Evolutionary conservation across 2,797 vertebrate species (phyloP).

Genomic region (Sebastes itinus): DNA sequence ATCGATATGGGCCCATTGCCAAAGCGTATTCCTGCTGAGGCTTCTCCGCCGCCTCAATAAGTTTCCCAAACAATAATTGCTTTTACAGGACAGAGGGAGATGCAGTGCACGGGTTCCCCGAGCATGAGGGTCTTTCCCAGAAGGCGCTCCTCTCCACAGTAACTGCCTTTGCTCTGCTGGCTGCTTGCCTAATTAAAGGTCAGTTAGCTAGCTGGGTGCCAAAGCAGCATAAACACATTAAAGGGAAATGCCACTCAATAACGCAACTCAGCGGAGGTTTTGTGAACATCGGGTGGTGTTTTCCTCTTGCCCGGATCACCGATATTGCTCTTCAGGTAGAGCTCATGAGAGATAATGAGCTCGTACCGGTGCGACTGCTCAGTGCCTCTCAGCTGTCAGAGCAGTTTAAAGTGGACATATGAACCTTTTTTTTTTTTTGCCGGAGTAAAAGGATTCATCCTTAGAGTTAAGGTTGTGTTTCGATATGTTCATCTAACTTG

Average conservation of each 20-base stretch:
- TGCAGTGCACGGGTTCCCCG: conserved; percentile 7
- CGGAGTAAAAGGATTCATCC: neutral
- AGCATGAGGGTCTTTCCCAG: conserved; percentile 38
- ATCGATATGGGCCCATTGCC: conserved; percentile 20
- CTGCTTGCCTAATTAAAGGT: conserved; percentile 75
- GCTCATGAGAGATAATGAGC: conserved; percentile 12
- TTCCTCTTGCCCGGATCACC: conserved; percentile 8
- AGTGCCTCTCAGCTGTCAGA: neutral
- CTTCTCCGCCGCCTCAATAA: conserved; percentile 13
- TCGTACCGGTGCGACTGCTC: neutral
- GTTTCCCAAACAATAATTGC: conserved; percentile 51
- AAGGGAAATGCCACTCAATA: conserved; percentile 56
- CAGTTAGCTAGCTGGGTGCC: conserved; percentile 64
- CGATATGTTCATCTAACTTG: neutral
- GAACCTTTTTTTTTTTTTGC: neutral
- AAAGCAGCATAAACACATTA: conserved; percentile 59
- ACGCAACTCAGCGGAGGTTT: conserved; percentile 10
- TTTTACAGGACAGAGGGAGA: conserved; percentile 31
- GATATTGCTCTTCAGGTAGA: neutral
- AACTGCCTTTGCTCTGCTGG: conserved; percentile 59
- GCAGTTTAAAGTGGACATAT: neutral
- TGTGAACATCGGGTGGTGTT: conserved; percentile 6
- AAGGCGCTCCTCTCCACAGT: conserved; percentile 52
- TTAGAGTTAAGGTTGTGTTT: neutral
- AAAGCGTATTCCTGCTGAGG: conserved; percentile 40